Evolutionary conservation across 2,888 invertebrate species (phyloP).

Genomic region (Xestoiulus laeticollis): DNA sequence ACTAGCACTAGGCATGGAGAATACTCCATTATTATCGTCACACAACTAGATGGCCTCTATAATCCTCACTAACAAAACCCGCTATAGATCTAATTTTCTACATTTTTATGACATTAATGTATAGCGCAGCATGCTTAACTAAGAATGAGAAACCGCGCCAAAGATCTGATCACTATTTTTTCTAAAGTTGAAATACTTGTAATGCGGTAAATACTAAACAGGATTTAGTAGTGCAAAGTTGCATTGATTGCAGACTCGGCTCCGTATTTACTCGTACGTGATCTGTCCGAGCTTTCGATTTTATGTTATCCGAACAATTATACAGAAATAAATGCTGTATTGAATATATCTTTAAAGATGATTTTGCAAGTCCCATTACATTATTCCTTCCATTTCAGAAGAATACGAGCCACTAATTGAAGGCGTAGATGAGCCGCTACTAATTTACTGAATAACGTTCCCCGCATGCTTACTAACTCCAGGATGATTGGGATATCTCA

Average conservation of each 20-base stretch:
- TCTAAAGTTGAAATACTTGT: too few species aligned
- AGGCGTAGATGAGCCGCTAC: neutral
- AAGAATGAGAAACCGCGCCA: too few species aligned
- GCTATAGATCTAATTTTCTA: neutral
- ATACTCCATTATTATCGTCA: neutral
- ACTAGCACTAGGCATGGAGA: neutral
- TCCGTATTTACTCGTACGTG: too few species aligned
- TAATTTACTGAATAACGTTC: neutral
- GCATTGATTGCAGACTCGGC: too few species aligned
- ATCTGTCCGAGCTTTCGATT: too few species aligned
- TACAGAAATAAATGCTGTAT: neutral
- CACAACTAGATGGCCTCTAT: neutral
- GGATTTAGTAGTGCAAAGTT: too few species aligned
- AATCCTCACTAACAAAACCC: conserved; percentile 4
- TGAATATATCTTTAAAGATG: neutral
- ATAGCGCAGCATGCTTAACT: too few species aligned
- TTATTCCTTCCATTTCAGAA: neutral
- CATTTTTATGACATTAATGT: neutral
- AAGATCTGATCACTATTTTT: too few species aligned
- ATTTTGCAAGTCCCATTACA: neutral
- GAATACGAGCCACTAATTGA: neutral
- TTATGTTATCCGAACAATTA: too few species aligned
- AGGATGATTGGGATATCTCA: neutral
- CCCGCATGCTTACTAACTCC: neutral
- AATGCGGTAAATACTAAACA: too few species aligned